phyloP scores from a whole-genome alignment of 2,888 invertebrate species.

The Eutolmus rufibarbis region DNA sequence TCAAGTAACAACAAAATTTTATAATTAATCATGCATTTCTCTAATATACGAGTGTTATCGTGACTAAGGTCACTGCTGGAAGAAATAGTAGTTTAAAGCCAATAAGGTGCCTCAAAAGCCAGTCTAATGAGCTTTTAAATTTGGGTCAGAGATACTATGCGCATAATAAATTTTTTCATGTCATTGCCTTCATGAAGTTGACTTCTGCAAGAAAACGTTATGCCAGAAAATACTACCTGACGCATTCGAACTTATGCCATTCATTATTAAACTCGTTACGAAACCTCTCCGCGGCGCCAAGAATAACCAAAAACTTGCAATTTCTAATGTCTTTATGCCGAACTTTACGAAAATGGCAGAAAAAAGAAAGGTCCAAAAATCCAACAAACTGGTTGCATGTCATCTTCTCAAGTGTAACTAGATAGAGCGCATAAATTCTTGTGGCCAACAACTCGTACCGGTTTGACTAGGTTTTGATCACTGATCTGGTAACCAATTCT shows the following conservation, averaged over 20 bases:
- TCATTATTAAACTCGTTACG: background rate
- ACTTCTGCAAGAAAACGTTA: background rate
- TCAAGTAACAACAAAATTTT: background rate
- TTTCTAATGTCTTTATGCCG: background rate
- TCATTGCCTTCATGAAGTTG: background rate
- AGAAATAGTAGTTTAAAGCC: background rate
- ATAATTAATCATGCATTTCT: background rate
- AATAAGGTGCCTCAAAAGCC: background rate
- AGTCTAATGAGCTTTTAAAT: background rate
- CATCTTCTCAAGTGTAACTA: background rate
- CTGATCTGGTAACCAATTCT: background rate
- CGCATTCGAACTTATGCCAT: background rate
- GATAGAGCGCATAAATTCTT: background rate
- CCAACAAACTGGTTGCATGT: background rate
- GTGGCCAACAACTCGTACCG: background rate
- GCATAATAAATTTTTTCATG: background rate
- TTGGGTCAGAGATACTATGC: background rate
- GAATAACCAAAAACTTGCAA: background rate
- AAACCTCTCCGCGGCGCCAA: background rate
- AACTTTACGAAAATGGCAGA: background rate
- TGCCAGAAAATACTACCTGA: background rate
- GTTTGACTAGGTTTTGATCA: background rate
- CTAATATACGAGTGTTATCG: background rate
- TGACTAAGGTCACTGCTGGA: background rate
- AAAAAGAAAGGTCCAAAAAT: background rate